Conservation (phyloP, 2,888 invertebrate genomes). For the Melanchra persicariae region DNA sequence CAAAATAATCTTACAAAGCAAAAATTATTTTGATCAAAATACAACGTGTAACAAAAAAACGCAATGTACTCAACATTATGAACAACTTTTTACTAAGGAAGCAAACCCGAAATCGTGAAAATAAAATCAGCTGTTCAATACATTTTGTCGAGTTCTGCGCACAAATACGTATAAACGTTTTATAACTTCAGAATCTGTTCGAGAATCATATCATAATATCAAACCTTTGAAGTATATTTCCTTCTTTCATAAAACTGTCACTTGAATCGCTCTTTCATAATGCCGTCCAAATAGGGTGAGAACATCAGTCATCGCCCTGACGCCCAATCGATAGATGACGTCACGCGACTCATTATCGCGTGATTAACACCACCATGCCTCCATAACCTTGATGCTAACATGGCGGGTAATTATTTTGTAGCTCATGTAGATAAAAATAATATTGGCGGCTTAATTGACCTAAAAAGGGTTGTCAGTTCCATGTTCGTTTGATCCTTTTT, state of each 20-base stretch:
- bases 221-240: background rate
- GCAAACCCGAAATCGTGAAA: too few relatives aligned
- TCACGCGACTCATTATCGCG: slow-evolving; percentile 59
- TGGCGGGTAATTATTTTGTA: slow-evolving; percentile 37
- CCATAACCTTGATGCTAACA: slow-evolving; percentile 35
- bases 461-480: slow-evolving; percentile 7
- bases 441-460: background rate
- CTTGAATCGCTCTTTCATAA: background rate
- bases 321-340: slow-evolving; percentile 61
- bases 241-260: background rate
- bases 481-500: background rate
- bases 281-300: slow-evolving; percentile 42
- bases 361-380: slow-evolving; percentile 53
- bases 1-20: background rate
- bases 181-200: background rate
- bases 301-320: slow-evolving; percentile 50
- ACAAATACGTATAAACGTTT: too few relatives aligned
- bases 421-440: slow-evolving; percentile 12
- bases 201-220: background rate
- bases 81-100: too few relatives aligned
- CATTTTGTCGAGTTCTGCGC: too few relatives aligned
- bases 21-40: too few relatives aligned
- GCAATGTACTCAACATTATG: too few relatives aligned
- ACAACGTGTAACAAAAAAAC: too few relatives aligned
- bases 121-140: too few relatives aligned